Evolutionary conservation across 2,797 vertebrate species (phyloP), one percentile per base, ranked within the genome.

Genomic region (Harpagifer antarcticus): DNA sequence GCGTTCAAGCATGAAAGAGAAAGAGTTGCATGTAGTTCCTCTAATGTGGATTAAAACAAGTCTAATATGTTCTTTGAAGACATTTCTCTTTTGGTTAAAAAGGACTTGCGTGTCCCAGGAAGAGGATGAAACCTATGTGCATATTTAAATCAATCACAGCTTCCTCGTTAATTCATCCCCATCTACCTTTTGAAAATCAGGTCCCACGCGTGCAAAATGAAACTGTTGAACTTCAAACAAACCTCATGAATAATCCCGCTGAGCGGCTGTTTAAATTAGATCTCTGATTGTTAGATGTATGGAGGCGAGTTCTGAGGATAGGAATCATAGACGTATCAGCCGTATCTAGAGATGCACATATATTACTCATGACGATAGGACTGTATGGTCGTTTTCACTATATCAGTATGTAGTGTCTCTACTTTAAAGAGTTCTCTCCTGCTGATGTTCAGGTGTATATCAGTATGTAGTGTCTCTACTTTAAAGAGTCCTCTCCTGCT

Each of bases 181-280:
- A 85, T 92, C 89, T 92, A 93, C 92, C 93, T 94, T 94, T 89
- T 93, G 89, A 94, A 94, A 94, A 92, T 78, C 85, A 74, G 84
- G 80, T 94, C 92, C 91, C 92, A 80, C 80, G 91, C 90, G 94
- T 86, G 91, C 75, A 81, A 92, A 90, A 85, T 66, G 88, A 91
- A 94, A 93, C 88, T 83, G 87, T 85, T 92, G 87, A 91, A 92
- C 94, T 94, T 95, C 94, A 95, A 95, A 94, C 94, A 94, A 89
- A 90, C 89, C 91, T 95, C 91, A 94, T 94, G 94, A 94, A 94
- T 94, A 94, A 93, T 93, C 92, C 86, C 55, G 65, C 81, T 20
- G 84, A 90, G 86, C 79, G 81, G 72, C 89, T 92, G 90, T 93
- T 94, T 87, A 91, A 93, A 94, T 94, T 87, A 93, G 87, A 84